Conservation (phyloP, 1,140 invertebrate genomes). For the Ylistrum balloti region DNA sequence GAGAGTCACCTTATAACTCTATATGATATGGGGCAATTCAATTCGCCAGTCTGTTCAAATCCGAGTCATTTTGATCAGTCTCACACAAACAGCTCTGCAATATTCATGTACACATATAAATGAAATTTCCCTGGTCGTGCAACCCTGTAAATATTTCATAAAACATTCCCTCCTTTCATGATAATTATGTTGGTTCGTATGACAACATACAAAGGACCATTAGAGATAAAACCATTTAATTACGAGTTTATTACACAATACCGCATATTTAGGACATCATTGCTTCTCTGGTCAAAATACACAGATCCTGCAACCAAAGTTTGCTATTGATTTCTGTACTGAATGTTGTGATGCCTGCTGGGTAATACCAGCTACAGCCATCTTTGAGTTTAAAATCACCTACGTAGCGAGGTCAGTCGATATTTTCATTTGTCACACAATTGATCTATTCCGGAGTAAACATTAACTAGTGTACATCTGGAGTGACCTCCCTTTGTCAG, state of each 20-base stretch:
- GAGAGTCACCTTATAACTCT: not conserved
- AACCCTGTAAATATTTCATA: slow-evolving; percentile 22
- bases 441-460: not conserved
- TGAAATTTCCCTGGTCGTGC: slow-evolving; percentile 21
- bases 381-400: slow-evolving; percentile 34
- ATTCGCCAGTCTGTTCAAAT: not conserved
- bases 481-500: not conserved
- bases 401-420: not conserved
- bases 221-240: slow-evolving; percentile 5
- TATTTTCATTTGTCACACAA: not conserved
- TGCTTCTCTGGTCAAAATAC: slow-evolving; percentile 1
- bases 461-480: not conserved
- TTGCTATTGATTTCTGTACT: not conserved
- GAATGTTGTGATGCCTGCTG: not conserved
- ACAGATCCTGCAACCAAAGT: not conserved
- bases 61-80: not conserved
- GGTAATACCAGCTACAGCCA: not conserved
- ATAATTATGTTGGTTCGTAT: not conserved
- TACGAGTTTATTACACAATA: not conserved
- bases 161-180: not conserved
- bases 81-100: not conserved
- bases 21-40: slow-evolving; percentile 2
- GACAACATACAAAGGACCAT: not conserved
- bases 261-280: not conserved
- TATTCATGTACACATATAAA: slow-evolving; percentile 20